Evolutionary conservation across 2,888 invertebrate genomes (phyloP).

Genomic region (Lithophane ornitopus): DNA sequence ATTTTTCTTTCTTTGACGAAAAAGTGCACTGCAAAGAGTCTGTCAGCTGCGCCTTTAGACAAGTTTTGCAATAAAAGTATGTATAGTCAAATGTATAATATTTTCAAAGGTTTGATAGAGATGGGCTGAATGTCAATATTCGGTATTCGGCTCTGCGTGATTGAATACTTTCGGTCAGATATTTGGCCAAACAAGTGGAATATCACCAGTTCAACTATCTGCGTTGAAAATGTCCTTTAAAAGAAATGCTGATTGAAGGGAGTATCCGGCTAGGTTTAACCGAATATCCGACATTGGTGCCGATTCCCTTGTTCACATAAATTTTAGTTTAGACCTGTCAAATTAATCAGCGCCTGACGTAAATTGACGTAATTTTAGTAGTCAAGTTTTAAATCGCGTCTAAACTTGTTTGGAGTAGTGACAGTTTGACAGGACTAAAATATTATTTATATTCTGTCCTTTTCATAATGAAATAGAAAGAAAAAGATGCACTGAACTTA

Average conservation of each 20-base stretch:
- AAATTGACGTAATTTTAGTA: no score
- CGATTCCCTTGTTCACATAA: no score
- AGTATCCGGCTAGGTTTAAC: slow-evolving; percentile 13
- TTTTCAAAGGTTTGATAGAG: slow-evolving; percentile 3
- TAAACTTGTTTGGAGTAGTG: no score
- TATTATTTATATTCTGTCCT: no score
- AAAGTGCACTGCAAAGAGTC: background rate
- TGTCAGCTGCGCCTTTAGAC: slow-evolving; percentile 1
- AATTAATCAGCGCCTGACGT: no score
- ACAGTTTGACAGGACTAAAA: no score
- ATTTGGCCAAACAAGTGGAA: background rate
- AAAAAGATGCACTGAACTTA: no score
- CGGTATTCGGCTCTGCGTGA: background rate
- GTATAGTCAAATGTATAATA: slow-evolving; percentile 28
- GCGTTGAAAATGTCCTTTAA: background rate
- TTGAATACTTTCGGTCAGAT: background rate
- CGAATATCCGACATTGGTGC: slow-evolving; percentile 18
- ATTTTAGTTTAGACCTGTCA: no score
- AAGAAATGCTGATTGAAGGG: background rate
- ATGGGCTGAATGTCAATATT: slow-evolving; percentile 11
- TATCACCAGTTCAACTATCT: background rate
- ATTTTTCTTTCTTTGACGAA: background rate
- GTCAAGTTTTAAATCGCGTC: no score
- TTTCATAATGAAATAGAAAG: no score
- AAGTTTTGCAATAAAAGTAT: slow-evolving; percentile 24